Evolutionary conservation across 1,140 invertebrate genomes (phyloP).

Genomic region (Saxidomus purpurata): DNA sequence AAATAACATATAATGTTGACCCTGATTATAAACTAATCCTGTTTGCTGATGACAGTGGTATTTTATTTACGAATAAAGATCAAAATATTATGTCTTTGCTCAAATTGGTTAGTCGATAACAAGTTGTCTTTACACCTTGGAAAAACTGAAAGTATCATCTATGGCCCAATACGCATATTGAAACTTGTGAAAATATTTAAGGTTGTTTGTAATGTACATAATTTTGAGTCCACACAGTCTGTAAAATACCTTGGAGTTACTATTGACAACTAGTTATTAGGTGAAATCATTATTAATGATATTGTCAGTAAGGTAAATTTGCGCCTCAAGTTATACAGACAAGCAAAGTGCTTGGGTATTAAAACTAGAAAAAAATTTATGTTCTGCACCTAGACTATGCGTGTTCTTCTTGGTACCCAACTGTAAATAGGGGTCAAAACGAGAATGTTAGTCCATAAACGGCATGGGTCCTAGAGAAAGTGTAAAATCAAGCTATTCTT

Average conservation of each 20-base stretch:
- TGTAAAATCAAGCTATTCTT: no score
- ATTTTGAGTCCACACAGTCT: constrained; percentile 1
- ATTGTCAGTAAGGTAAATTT: constrained; percentile 15
- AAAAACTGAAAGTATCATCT: constrained; percentile 44
- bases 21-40: constrained; percentile 26
- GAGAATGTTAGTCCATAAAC: no score
- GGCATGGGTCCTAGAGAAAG: constrained; percentile 9
- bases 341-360: constrained; percentile 14
- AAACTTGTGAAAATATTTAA: no score
- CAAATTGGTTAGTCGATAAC: constrained; percentile 22
- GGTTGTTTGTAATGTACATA: constrained; percentile 40
- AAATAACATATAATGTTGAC: no score
- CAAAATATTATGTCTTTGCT: not conserved
- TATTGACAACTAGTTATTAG: constrained; percentile 44
- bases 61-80: constrained; percentile 8
- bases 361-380: not conserved
- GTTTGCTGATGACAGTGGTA: constrained; percentile 51
- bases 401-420: not conserved
- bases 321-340: constrained; percentile 7
- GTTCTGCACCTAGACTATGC: constrained; percentile 6
- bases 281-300: constrained; percentile 23
- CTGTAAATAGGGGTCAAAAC: no score
- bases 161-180: no score
- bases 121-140: constrained; percentile 42
- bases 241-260: not conserved